phyloP scores from a whole-genome alignment of 2,888 invertebrate genomes.

The Lithophane ornitopus region DNA sequence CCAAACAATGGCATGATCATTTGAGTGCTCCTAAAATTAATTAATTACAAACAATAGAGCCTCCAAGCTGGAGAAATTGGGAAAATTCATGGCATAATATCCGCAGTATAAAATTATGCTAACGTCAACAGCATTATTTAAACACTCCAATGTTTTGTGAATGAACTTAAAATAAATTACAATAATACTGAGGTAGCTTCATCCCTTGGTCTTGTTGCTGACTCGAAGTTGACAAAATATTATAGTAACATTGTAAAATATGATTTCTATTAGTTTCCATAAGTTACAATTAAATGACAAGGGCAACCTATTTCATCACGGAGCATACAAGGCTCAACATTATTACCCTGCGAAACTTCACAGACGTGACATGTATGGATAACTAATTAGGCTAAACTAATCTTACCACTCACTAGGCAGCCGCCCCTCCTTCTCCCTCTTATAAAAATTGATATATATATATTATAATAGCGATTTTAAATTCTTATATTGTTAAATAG shows the following conservation, averaged over 20 bases:
- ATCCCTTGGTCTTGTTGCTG: not conserved
- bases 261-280: not conserved
- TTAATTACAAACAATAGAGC: not conserved
- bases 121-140: not conserved
- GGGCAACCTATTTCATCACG: not conserved
- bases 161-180: not conserved
- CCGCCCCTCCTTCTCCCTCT: not conserved
- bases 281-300: not conserved
- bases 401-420: not conserved
- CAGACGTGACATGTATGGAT: not conserved
- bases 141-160: not conserved
- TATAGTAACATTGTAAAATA: not conserved
- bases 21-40: not conserved
- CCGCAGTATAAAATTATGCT: no score
- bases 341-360: not conserved
- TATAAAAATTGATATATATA: no score
- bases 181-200: not conserved
- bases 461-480: no score
- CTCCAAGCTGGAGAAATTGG: not conserved
- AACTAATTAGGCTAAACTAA: not conserved
- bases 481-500: no score
- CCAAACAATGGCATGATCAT: not conserved
- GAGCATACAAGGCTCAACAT: not conserved
- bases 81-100: no score
- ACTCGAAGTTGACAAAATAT: not conserved